Conservation (phyloP, 2,888 invertebrate genomes). For the Aleiodes leptofemur region DNA sequence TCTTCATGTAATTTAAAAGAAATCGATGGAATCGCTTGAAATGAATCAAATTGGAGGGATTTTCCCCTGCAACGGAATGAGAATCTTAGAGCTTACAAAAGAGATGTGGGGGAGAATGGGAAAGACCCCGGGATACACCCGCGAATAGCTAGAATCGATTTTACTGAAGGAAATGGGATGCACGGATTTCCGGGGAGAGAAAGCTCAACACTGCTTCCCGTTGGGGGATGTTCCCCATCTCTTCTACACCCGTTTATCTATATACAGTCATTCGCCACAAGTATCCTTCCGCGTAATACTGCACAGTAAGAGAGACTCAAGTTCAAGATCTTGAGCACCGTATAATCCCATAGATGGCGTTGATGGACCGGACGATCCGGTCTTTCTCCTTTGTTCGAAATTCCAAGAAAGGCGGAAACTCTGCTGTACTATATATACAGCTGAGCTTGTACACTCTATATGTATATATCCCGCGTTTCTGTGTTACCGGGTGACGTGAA, state of each 20-base stretch:
- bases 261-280: constrained; percentile 36
- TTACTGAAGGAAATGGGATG: constrained; percentile 49
- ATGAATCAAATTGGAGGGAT: constrained; percentile 35
- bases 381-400: constrained; percentile 36
- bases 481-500: constrained; percentile 20
- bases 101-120: neutral
- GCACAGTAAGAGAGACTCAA: constrained; percentile 23
- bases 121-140: constrained; percentile 32
- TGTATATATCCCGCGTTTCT: constrained; percentile 11
- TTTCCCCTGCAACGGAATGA: constrained; percentile 24
- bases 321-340: constrained; percentile 21
- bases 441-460: constrained; percentile 30
- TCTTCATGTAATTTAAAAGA: constrained; percentile 14
- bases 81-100: constrained; percentile 27
- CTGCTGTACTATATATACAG: constrained; percentile 2
- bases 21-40: neutral
- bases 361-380: constrained; percentile 50
- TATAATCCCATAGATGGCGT: constrained; percentile 43
- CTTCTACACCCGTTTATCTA: neutral
- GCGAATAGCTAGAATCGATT: constrained; percentile 50
- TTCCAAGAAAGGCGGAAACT: constrained; percentile 37
- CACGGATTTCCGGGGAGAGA: constrained; percentile 49
- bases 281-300: constrained; percentile 38
- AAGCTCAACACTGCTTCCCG: constrained; percentile 42
- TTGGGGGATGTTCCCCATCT: constrained; percentile 22